A percentile compares a stretch with the other conserved stretches of the same genome.
Conservation (phyloP, 2,113 vertebrate species). For the Halichoerus grypus region DNA sequence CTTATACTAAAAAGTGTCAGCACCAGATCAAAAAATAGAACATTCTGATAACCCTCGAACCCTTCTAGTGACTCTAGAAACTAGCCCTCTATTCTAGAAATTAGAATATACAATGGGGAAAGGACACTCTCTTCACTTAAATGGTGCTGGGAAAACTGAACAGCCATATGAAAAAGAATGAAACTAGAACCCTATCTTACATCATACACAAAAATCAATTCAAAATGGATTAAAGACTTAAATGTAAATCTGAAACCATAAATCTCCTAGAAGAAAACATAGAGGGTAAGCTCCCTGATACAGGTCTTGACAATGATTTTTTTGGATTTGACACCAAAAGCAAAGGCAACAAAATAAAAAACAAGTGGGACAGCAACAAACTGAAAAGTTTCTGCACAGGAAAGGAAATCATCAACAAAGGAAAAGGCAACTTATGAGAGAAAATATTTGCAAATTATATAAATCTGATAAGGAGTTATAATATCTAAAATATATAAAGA, state of each 20-base stretch:
- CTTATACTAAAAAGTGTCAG: background rate
- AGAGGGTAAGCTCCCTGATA: background rate
- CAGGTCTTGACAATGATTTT: background rate
- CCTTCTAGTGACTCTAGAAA: background rate
- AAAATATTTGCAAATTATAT: background rate
- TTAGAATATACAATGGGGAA: background rate
- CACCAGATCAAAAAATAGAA: background rate
- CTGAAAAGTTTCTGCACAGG: background rate
- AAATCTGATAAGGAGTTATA: background rate
- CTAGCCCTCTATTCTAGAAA: background rate
- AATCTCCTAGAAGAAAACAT: background rate
- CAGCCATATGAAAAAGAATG: background rate
- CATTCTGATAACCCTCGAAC: background rate
- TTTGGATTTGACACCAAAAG: background rate
- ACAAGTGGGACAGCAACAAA: background rate
- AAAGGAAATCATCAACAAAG: constrained; percentile 29
- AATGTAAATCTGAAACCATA: background rate
- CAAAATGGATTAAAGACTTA: background rate
- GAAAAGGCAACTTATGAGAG: background rate
- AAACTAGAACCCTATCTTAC: background rate
- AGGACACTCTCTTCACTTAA: background rate
- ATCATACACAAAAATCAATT: background rate
- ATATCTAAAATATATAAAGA: background rate
- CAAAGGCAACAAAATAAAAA: background rate
- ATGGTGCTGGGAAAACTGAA: background rate